These are phyloP conservation scores for Drosophila lacteicornis DNA, from an alignment of 1,140 invertebrate species.

Conservation along the genomic window DNA sequence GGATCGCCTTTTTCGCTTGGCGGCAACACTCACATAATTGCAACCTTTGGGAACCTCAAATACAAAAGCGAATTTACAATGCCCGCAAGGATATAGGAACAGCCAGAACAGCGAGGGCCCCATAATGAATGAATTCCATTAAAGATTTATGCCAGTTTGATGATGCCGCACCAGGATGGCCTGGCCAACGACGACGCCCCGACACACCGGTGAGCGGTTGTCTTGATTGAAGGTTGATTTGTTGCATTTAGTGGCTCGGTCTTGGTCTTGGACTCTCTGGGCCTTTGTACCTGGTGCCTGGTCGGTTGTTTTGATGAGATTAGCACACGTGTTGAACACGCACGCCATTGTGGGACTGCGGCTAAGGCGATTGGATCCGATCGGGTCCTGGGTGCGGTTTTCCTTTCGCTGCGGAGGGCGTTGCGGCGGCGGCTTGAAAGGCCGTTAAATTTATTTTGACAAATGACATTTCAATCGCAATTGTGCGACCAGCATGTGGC, in stretches of 20 bases:
- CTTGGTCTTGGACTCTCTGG: not conserved
- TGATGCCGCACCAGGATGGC: slow-evolving; percentile 76
- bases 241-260: slow-evolving; percentile 71
- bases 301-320: slow-evolving; percentile 77
- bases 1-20: slow-evolving; percentile 42
- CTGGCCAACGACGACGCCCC: slow-evolving; percentile 37
- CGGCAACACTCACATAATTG: slow-evolving; percentile 61
- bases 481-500: slow-evolving; percentile 69
- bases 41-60: slow-evolving; percentile 51
- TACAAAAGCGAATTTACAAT: slow-evolving; percentile 72
- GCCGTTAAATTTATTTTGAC: slow-evolving; percentile 84
- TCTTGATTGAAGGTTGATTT: slow-evolving; percentile 84
- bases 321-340: slow-evolving; percentile 85
- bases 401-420: slow-evolving; percentile 34
- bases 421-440: slow-evolving; percentile 66
- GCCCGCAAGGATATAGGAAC: slow-evolving; percentile 58
- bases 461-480: slow-evolving; percentile 84
- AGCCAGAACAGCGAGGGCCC: slow-evolving; percentile 40
- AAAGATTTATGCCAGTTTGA: slow-evolving; percentile 85
- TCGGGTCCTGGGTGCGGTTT: slow-evolving; percentile 33
- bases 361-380: slow-evolving; percentile 22
- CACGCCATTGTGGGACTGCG: slow-evolving; percentile 50
- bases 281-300: slow-evolving; percentile 16
- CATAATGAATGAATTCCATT: slow-evolving; percentile 85
- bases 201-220: slow-evolving; percentile 34